These are phyloP conservation scores for Stratiolaelaps scimitus DNA, from an alignment of 1,140 invertebrate genomes.

Conservation along the genomic window DNA sequence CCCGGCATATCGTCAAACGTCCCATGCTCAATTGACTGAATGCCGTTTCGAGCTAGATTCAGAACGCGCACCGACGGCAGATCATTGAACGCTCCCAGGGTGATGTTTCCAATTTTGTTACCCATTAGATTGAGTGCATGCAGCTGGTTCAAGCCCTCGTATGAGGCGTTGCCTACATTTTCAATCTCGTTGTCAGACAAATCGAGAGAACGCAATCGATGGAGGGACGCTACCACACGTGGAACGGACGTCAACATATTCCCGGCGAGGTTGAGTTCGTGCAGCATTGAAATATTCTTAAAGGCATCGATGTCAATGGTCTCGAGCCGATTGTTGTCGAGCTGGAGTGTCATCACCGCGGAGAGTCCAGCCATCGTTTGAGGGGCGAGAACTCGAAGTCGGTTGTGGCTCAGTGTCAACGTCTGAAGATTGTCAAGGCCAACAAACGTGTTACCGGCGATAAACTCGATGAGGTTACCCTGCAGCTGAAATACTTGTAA, in stretches of 20 bases:
- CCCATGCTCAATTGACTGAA: constrained; percentile 61
- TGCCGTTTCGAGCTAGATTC: constrained; percentile 71
- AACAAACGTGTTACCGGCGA: constrained; percentile 63
- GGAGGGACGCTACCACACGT: constrained; percentile 56
- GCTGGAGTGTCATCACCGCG: constrained; percentile 58
- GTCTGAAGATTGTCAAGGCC: constrained; percentile 71
- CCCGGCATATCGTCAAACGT: constrained; percentile 63
- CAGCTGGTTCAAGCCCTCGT: constrained; percentile 62
- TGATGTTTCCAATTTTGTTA: constrained; percentile 73
- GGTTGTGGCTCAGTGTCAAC: constrained; percentile 61
- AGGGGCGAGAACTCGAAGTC: constrained; percentile 58
- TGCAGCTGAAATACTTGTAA: constrained; percentile 66
- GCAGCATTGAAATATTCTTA: constrained; percentile 59
- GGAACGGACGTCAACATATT: constrained; percentile 63
- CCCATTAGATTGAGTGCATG: constrained; percentile 70
- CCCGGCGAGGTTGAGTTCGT: constrained; percentile 66
- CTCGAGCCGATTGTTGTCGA: constrained; percentile 64
- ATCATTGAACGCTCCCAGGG: constrained; percentile 60
- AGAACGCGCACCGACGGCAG: constrained; percentile 68
- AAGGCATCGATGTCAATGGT: constrained; percentile 64
- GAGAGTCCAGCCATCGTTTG: constrained; percentile 63
- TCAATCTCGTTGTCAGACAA: constrained; percentile 64
- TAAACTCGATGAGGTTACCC: constrained; percentile 61
- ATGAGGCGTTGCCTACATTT: constrained; percentile 59
- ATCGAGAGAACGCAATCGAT: constrained; percentile 60